Evolutionary conservation across 2,113 vertebrate species (phyloP).

Genomic region (Mesoclemmys tuberculata): DNA sequence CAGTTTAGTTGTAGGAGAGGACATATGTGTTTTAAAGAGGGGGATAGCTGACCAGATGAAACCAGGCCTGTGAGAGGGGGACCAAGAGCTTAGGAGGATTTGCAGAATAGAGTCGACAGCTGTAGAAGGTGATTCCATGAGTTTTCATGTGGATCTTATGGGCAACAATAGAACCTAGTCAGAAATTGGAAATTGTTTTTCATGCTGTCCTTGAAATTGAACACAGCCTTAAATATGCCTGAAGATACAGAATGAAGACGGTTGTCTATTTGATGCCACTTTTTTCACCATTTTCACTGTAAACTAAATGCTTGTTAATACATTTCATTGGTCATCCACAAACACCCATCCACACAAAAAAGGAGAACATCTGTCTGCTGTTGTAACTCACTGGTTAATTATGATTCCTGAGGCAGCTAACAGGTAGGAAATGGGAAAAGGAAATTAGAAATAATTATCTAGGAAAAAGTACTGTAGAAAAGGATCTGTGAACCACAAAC

Average conservation of each 20-base stretch:
- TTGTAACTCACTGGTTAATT: not conserved
- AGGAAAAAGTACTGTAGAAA: not conserved
- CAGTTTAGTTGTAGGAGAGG: not conserved
- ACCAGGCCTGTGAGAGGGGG: not conserved
- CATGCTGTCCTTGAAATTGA: not conserved
- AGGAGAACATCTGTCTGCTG: not conserved
- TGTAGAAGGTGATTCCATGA: not conserved
- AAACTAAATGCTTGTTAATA: not conserved
- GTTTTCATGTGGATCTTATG: not conserved
- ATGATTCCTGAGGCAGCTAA: not conserved
- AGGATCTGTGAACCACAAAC: not conserved
- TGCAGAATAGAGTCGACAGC: not conserved
- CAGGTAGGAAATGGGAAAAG: not conserved
- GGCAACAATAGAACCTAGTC: not conserved
- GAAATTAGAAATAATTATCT: not conserved
- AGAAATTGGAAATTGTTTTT: not conserved
- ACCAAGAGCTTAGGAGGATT: not conserved
- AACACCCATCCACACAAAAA: not conserved
- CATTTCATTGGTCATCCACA: not conserved
- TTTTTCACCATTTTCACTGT: not conserved
- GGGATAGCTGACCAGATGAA: not conserved
- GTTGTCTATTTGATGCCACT: not conserved
- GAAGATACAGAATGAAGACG: not conserved
- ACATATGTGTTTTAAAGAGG: not conserved
- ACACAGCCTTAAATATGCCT: not conserved